Evolutionary conservation across 2,888 invertebrate genomes (phyloP).

Genomic region (Andrena praecox): DNA sequence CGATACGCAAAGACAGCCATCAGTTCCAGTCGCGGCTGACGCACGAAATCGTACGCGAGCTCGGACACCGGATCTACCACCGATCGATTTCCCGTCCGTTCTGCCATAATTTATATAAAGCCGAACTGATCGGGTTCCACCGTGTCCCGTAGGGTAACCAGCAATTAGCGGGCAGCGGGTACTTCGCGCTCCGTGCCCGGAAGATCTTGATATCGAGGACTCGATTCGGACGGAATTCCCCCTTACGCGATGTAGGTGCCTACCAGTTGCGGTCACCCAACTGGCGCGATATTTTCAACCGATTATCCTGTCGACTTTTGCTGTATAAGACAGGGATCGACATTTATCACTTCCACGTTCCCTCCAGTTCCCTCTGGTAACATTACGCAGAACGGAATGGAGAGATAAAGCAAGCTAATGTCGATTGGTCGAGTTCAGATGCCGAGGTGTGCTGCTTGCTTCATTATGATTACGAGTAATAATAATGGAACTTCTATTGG

Average conservation of each 20-base stretch:
- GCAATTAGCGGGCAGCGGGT: constrained; percentile 34
- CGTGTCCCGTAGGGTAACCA: background rate
- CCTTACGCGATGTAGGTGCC: background rate
- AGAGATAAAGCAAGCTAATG: no score
- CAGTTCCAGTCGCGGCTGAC: constrained; percentile 10
- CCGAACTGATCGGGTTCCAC: constrained; percentile 1
- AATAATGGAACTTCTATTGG: no score
- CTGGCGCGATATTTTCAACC: background rate
- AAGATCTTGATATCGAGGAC: background rate
- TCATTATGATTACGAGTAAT: no score
- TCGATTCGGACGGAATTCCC: background rate
- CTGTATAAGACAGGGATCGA: background rate
- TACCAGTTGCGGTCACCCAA: background rate
- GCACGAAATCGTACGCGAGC: constrained; percentile 20
- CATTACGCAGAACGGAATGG: no score
- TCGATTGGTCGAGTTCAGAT: no score
- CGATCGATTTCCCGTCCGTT: constrained; percentile 46
- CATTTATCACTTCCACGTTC: no score
- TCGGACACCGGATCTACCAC: background rate
- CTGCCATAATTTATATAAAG: constrained; percentile 27
- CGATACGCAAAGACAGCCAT: constrained; percentile 22
- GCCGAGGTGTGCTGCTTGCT: no score
- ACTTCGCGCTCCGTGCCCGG: background rate
- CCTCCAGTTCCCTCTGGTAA: no score
- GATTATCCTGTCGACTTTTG: background rate